Conservation (phyloP, 2,113 vertebrate genomes). For the Coreoperca whiteheadi region DNA sequence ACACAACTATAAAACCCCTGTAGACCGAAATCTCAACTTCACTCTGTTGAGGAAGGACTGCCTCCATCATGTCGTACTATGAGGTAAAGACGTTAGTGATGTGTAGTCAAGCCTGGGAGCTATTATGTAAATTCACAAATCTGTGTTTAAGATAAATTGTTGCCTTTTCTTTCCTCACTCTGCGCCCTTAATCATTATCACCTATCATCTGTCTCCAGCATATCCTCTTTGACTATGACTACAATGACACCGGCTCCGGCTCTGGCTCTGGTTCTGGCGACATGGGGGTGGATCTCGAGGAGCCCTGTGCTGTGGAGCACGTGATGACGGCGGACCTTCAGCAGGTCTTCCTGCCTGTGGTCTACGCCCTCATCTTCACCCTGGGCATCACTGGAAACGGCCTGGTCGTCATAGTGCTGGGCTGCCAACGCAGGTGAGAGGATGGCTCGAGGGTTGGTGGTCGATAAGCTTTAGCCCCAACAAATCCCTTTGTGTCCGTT, state of each 20-base stretch:
- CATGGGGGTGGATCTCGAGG: conserved; percentile 81
- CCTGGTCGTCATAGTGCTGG: conserved; percentile 95
- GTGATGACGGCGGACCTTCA: conserved; percentile 88
- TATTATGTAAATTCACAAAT: not conserved
- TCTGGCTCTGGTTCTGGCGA: conserved; percentile 88
- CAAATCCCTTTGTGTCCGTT: not conserved
- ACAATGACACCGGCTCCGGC: conserved; percentile 85
- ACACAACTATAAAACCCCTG: conserved; percentile 55
- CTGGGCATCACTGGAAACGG: conserved; percentile 95
- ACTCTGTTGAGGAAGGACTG: conserved; percentile 6
- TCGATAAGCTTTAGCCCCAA: not conserved
- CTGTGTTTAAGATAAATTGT: not conserved
- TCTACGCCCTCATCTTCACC: conserved; percentile 94
- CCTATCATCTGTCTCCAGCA: conserved; percentile 65
- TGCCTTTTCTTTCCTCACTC: not conserved
- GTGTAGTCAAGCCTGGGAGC: not conserved
- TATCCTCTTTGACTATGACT: conserved; percentile 72
- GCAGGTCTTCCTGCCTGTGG: conserved; percentile 91
- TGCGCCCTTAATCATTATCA: not conserved
- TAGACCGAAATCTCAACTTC: conserved; percentile 16
- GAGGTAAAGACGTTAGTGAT: conserved; percentile 68
- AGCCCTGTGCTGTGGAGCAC: conserved; percentile 86
- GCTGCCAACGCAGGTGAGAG: conserved; percentile 91
- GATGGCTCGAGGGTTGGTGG: accelerated
- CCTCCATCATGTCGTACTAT: conserved; percentile 82